These are phyloP conservation scores for Malurus elegans DNA, from an alignment of 2,113 vertebrate genomes.

Conservation along the genomic window DNA sequence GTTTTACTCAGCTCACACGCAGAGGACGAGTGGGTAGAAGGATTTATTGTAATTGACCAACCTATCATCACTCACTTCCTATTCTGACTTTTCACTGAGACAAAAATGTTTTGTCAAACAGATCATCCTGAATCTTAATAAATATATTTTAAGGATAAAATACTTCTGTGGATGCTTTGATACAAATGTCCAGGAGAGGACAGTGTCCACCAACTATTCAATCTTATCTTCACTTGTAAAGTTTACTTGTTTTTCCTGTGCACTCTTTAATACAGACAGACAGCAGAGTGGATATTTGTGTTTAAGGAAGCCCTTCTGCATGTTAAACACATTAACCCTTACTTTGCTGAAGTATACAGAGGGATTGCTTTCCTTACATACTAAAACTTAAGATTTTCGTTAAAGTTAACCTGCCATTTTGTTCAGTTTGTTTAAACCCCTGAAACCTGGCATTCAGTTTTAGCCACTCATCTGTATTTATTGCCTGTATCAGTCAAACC, in stretches of 20 bases:
- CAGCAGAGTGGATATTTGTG: background rate
- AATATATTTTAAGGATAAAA: background rate
- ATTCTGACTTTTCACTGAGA: background rate
- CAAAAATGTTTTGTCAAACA: background rate
- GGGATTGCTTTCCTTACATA: background rate
- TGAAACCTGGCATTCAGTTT: background rate
- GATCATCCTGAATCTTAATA: background rate
- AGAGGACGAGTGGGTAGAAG: background rate
- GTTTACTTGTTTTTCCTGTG: background rate
- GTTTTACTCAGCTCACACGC: background rate
- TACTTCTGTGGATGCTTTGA: background rate
- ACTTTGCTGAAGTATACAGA: background rate
- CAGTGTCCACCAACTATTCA: background rate
- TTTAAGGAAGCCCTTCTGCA: background rate
- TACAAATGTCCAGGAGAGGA: conserved; percentile 27
- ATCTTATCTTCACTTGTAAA: background rate
- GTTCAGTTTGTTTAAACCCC: background rate
- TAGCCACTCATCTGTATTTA: background rate
- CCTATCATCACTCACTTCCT: background rate
- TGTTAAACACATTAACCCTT: background rate
- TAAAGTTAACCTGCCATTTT: background rate
- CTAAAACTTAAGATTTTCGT: background rate
- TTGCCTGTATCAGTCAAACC: background rate
- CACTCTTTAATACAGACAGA: background rate
- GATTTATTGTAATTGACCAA: background rate